Conservation (phyloP, 2,888 invertebrate genomes). For the Neoascia interrupta region DNA sequence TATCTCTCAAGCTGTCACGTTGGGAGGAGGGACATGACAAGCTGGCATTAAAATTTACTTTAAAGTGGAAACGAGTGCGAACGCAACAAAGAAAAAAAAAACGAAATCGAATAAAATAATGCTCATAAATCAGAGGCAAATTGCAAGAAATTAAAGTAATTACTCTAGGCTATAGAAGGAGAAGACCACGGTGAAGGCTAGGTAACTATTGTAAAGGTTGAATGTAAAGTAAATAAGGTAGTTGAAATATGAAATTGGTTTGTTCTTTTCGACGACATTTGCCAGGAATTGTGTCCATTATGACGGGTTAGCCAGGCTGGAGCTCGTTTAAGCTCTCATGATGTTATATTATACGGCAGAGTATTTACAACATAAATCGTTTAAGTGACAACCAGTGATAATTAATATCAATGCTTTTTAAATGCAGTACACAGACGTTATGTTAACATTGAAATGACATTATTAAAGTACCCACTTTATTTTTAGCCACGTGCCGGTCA, state of each 20-base stretch:
- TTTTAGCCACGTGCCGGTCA: too few species aligned
- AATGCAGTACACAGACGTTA: too few species aligned
- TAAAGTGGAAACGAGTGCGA: conserved; percentile 15
- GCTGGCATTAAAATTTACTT: conserved; percentile 47
- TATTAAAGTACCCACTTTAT: too few species aligned
- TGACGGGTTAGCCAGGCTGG: conserved; percentile 33
- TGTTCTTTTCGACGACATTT: conserved; percentile 4
- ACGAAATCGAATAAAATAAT: conserved; percentile 26
- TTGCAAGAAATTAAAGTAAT: conserved; percentile 51
- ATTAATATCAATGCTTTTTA: too few species aligned
- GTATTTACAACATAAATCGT: too few species aligned
- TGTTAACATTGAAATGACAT: too few species aligned
- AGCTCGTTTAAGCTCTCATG: too few species aligned
- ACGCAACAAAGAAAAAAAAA: conserved; percentile 9
- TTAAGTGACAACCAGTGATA: too few species aligned
- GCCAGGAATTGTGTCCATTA: conserved; percentile 37
- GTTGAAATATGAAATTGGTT: neutral
- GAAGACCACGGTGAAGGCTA: neutral
- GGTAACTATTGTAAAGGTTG: conserved; percentile 34
- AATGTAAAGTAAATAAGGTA: conserved; percentile 14
- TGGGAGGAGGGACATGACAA: conserved; percentile 30
- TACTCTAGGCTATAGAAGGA: neutral
- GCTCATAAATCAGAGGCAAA: conserved; percentile 42
- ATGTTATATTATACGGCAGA: too few species aligned
- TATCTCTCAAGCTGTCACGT: conserved; percentile 51